phyloP scores from a whole-genome alignment of 1,140 invertebrate genomes.

The Megathymus violae region DNA sequence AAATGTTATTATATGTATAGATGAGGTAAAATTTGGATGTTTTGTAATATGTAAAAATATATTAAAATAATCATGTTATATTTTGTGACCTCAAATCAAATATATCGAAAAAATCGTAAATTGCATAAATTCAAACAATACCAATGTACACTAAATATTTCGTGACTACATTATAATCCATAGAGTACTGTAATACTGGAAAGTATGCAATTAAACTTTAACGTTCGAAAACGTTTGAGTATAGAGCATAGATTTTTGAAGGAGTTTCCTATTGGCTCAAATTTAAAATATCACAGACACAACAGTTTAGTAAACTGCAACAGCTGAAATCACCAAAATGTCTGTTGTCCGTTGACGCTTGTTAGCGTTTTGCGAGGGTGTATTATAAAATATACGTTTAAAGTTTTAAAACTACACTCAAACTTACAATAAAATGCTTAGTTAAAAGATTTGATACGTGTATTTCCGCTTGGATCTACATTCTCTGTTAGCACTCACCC shows the following conservation, averaged over 20 bases:
- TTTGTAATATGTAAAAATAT: too few relatives aligned
- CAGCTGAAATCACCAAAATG: slow-evolving; percentile 78
- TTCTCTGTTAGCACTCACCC: slow-evolving; percentile 48
- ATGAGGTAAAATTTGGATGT: too few relatives aligned
- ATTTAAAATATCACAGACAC: slow-evolving; percentile 71
- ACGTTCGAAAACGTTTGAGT: slow-evolving; percentile 6
- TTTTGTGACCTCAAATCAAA: too few relatives aligned
- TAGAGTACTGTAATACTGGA: too few relatives aligned
- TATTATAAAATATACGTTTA: slow-evolving; percentile 49
- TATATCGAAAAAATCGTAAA: too few relatives aligned
- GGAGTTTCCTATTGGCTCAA: slow-evolving; percentile 55
- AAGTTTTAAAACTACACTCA: slow-evolving; percentile 56
- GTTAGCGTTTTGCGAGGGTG: slow-evolving; percentile 67
- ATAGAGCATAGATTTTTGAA: neutral
- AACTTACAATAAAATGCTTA: slow-evolving; percentile 64
- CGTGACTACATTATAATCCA: too few relatives aligned
- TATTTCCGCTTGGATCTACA: slow-evolving; percentile 53
- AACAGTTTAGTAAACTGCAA: slow-evolving; percentile 73
- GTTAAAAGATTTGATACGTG: slow-evolving; percentile 35
- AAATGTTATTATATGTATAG: too few relatives aligned
- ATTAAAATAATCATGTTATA: too few relatives aligned
- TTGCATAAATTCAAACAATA: too few relatives aligned
- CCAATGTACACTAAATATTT: too few relatives aligned
- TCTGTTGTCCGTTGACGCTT: slow-evolving; percentile 78
- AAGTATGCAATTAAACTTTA: too few relatives aligned